Conservation (phyloP, 1,140 invertebrate genomes). For the Drosophila gunungcola region DNA sequence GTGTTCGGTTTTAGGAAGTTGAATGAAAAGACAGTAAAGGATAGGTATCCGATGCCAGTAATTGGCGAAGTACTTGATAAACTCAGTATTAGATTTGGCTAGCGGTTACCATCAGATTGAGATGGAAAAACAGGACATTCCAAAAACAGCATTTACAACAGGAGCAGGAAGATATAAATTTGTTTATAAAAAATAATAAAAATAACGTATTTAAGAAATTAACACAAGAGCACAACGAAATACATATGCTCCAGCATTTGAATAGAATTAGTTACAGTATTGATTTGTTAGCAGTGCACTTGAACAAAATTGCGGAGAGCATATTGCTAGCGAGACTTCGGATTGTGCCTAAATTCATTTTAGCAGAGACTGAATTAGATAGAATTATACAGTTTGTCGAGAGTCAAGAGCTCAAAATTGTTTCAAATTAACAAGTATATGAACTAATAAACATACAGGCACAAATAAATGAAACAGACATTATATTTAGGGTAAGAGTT, state of each 20-base stretch:
- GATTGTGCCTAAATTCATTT: no score
- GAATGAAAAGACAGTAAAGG: conserved; percentile 53
- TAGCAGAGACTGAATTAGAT: no score
- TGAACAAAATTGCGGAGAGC: conserved; percentile 31
- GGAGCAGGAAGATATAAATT: conserved; percentile 7
- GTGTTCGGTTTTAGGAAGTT: conserved; percentile 29
- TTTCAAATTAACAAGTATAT: conserved; percentile 1
- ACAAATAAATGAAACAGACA: neutral
- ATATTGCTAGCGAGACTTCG: conserved; percentile 10
- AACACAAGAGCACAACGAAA: conserved; percentile 18
- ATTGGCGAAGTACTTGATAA: conserved; percentile 85
- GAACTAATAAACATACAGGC: neutral
- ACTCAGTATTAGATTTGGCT: neutral
- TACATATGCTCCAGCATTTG: conserved; percentile 20
- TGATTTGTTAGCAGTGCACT: conserved; percentile 6
- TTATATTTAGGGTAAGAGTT: neutral
- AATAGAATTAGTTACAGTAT: conserved; percentile 19
- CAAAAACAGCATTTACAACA: no score
- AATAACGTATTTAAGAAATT: conserved; percentile 9
- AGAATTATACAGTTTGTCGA: no score
- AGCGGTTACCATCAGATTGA: no score
- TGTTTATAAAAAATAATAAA: conserved; percentile 13
- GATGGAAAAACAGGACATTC: no score
- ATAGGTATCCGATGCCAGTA: conserved; percentile 86
- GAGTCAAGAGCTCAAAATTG: neutral